Percentiles rank a stretch among this genome's conserved stretches.
phyloP scores from a whole-genome alignment of 2,888 invertebrate genomes.

The Ceratothoa steindachneri region DNA sequence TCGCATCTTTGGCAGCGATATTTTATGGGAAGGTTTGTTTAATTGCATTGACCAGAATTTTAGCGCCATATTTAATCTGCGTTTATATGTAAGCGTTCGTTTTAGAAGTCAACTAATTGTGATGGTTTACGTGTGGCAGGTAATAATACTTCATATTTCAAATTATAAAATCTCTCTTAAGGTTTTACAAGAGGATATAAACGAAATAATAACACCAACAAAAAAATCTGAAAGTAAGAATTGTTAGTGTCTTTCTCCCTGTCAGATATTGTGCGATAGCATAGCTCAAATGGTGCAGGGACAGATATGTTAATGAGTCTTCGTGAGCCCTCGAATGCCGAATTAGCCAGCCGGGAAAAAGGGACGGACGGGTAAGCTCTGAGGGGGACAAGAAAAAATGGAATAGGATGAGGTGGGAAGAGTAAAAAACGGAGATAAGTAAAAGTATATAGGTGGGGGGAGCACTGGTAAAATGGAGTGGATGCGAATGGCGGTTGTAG shows the following conservation, averaged over 20 bases:
- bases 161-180: neutral
- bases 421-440: too few species aligned
- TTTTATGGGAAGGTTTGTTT: too few species aligned
- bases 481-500: too few species aligned
- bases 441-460: too few species aligned
- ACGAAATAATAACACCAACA: neutral
- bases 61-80: too few species aligned
- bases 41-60: too few species aligned
- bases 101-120: too few species aligned
- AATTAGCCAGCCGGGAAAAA: neutral
- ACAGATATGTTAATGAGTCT: slow-evolving; percentile 15
- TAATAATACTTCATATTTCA: neutral
- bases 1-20: too few species aligned
- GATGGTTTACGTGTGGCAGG: too few species aligned
- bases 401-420: too few species aligned
- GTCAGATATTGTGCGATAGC: neutral
- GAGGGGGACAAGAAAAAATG: neutral
- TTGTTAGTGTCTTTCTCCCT: neutral
- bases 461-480: too few species aligned
- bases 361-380: neutral
- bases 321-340: neutral
- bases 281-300: neutral
- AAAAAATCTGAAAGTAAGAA: neutral
- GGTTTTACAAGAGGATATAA: neutral
- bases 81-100: too few species aligned